Evolutionary conservation across 2,888 invertebrate genomes (phyloP).

Genomic region (Diarsia rubi): DNA sequence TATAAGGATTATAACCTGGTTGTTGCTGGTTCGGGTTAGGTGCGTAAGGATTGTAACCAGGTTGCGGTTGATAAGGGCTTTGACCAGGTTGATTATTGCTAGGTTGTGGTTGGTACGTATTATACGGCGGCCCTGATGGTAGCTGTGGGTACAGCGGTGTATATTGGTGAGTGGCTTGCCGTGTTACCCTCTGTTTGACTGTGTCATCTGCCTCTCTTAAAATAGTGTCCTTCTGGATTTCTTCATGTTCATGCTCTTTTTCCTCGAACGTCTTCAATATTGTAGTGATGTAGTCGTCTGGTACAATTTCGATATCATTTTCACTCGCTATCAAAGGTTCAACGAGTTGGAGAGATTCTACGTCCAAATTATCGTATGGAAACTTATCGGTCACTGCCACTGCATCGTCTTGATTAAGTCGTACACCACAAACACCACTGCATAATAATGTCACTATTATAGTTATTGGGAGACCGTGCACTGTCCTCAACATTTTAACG

Average conservation of each 20-base stretch:
- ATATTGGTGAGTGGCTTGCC: slow-evolving; percentile 71
- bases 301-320: slow-evolving; percentile 42
- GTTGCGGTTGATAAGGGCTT: slow-evolving; percentile 59
- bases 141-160: slow-evolving; percentile 71
- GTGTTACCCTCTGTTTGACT: slow-evolving; percentile 60
- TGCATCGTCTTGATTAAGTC: slow-evolving; percentile 42
- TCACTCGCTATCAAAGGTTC: slow-evolving; percentile 22
- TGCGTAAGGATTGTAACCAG: slow-evolving; percentile 40
- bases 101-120: slow-evolving; percentile 61
- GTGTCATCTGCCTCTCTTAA: slow-evolving; percentile 16
- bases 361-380: slow-evolving; percentile 16
- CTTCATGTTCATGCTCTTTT: slow-evolving; percentile 21
- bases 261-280: slow-evolving; percentile 8
- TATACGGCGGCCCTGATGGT: slow-evolving; percentile 68
- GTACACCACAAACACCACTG: slow-evolving; percentile 64
- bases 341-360: slow-evolving; percentile 22
- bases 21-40: slow-evolving; percentile 61
- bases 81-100: slow-evolving; percentile 47
- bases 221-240: slow-evolving; percentile 11
- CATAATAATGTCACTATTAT: slow-evolving; percentile 64
- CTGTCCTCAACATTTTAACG: slow-evolving; percentile 71
- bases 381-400: slow-evolving; percentile 24
- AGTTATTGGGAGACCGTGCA: slow-evolving; percentile 58
- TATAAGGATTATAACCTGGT: slow-evolving; percentile 40
- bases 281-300: slow-evolving; percentile 26